These are phyloP conservation scores for Aurelia aurita DNA, from an alignment of 30 jellyfish, hydroid and myxozoan genomes.

Conservation along the genomic window DNA sequence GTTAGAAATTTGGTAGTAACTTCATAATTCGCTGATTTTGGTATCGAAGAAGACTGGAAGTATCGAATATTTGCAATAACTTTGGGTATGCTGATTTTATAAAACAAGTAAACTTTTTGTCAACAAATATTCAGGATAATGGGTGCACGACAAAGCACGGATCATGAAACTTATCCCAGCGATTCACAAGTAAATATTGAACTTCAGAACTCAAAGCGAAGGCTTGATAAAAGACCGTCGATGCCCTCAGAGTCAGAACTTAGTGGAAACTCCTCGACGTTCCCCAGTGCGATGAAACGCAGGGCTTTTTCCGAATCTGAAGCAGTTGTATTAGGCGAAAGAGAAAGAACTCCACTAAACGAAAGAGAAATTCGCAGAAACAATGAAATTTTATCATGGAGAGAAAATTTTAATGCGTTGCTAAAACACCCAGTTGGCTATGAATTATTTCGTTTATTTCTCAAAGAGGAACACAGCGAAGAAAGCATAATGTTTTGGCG, in stretches of 20 bases:
- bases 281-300: neutral
- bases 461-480: constrained; percentile 87
- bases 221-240: constrained; percentile 47
- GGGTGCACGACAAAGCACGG: constrained; percentile 63
- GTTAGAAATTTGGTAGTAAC: too few species aligned
- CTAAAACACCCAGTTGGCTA: constrained; percentile 57
- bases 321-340: constrained; percentile 47
- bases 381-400: constrained; percentile 66
- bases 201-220: neutral
- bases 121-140: neutral
- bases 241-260: constrained; percentile 30
- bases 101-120: neutral
- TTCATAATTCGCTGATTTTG: too few species aligned
- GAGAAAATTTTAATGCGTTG: constrained; percentile 39
- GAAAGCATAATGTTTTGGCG: constrained; percentile 89
- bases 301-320: constrained; percentile 73
- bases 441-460: constrained; percentile 63
- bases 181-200: neutral
- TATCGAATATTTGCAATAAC: too few species aligned
- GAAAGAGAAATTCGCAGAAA: constrained; percentile 25
- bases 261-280: neutral
- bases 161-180: neutral
- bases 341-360: constrained; percentile 14
- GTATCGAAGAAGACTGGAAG: too few species aligned
- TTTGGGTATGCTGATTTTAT: too few species aligned